Base-by-base conservation (phyloP, 2,888 invertebrate genomes). In the Baronia brevicornis region DNA sequence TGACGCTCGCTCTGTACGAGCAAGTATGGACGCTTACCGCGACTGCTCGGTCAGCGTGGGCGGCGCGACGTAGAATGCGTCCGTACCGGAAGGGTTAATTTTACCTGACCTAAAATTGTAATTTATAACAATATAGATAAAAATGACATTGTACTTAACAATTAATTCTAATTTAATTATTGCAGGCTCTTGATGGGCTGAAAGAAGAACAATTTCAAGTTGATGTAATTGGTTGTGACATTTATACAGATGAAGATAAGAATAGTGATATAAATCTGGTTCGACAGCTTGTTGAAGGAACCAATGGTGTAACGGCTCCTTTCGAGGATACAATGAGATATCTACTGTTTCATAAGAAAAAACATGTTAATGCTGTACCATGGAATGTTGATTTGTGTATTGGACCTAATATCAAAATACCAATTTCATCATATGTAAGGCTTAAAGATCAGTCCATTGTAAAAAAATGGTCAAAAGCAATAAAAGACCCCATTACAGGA, bases 381-480 rank as follows among this genome's bases (percentile, higher is more conserved):
- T 92, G 92, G 91, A 89, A 90, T 69, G 84, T 86, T 14, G 84
- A 86, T 33, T 62, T 93, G 24, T 85, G 86, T 28, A 86, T 89
- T 41, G 88, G 88, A 2, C 75, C 84, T 1, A 72, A 86, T 41
- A 84, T 92, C 12, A 70, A 77, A 40, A 89, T 92, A 39, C 87
- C 88, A 5, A 78, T 91, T 3, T 84, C 87, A 17, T 79, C 86
- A 11, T 90, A 86, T 47, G 80, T 73, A 11, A 66, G 66, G 54
- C 62, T 86, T 2, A 86, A 84, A 58, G 84, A 86, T 55, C 84
- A 86, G 22, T 53, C 72, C 26, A 50, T 68, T 20, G 52, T 80
- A 0, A 72, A 73, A 33, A 59, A 48, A 4, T 84, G 82, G 82
- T 39, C 36, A 5, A 70, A 58, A 49, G 54, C 65, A 28, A 49